Evolutionary conservation across 2,888 invertebrate species (phyloP).

Genomic region (Eudasyphora cyanicolor): DNA sequence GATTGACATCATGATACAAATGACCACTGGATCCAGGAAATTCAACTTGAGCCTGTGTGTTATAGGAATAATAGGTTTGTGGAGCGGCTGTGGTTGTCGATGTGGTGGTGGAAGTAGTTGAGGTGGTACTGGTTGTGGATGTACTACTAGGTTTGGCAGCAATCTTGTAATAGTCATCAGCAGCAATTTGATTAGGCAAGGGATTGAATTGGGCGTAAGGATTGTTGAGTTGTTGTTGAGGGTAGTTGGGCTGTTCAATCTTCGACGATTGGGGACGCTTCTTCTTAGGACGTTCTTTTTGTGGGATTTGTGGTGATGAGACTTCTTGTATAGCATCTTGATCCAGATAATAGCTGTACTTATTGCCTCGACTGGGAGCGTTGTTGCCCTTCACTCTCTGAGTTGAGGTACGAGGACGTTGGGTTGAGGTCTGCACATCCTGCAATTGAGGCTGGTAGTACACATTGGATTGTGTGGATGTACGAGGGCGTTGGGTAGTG

Average conservation of each 20-base stretch:
- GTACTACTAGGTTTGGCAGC: slow-evolving; percentile 68
- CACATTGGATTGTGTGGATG: not conserved
- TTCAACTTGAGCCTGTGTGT: slow-evolving; percentile 74
- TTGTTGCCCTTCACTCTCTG: slow-evolving; percentile 67
- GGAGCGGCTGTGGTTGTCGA: slow-evolving; percentile 78
- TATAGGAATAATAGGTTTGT: slow-evolving; percentile 73
- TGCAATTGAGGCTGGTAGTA: slow-evolving; percentile 39
- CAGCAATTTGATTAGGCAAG: slow-evolving; percentile 74
- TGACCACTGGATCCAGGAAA: slow-evolving; percentile 75
- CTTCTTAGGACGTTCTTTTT: slow-evolving; percentile 77
- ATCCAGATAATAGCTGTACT: slow-evolving; percentile 75
- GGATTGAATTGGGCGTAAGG: slow-evolving; percentile 76
- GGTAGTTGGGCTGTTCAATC: slow-evolving; percentile 69
- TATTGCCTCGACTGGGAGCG: slow-evolving; percentile 72
- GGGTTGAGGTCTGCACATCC: slow-evolving; percentile 56
- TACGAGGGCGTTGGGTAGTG: slow-evolving; percentile 1
- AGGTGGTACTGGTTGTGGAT: slow-evolving; percentile 78
- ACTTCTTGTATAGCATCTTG: slow-evolving; percentile 77
- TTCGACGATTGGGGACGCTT: slow-evolving; percentile 74
- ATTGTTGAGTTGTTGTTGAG: slow-evolving; percentile 68
- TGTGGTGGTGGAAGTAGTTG: slow-evolving; percentile 80
- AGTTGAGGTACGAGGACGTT: slow-evolving; percentile 59
- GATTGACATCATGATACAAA: slow-evolving; percentile 73
- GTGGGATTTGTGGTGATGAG: slow-evolving; percentile 74
- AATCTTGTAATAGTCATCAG: slow-evolving; percentile 76